Evolutionary conservation across 2,888 invertebrate species (phyloP).

Genomic region (Orthosia gothica): DNA sequence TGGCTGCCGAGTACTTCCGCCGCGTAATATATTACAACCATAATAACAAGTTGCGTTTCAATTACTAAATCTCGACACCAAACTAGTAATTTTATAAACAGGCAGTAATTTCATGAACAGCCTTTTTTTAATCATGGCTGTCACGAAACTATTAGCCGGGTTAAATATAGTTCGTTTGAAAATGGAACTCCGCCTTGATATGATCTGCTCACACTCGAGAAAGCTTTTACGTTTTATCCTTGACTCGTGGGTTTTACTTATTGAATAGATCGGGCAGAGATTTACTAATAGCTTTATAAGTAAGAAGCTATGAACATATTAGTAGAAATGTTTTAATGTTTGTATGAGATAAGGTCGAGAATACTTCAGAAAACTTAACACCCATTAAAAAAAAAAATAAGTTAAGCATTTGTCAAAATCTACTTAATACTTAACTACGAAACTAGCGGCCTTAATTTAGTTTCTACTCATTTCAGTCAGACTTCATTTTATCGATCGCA

Average conservation of each 20-base stretch:
- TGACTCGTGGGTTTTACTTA: constrained; percentile 17
- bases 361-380: not conserved
- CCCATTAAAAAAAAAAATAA: no score
- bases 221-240: constrained; percentile 44
- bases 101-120: constrained; percentile 60
- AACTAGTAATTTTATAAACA: constrained; percentile 62
- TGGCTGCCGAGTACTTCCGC: constrained; percentile 53
- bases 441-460: no score
- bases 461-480: no score
- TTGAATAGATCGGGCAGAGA: not conserved
- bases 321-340: not conserved
- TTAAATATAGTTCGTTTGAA: constrained; percentile 34
- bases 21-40: constrained; percentile 57
- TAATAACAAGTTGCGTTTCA: constrained; percentile 66
- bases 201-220: constrained; percentile 12
- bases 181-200: constrained; percentile 33
- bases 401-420: no score
- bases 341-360: not conserved
- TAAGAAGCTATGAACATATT: not conserved
- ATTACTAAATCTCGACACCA: constrained; percentile 62
- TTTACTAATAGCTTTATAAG: not conserved
- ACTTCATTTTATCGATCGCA: no score
- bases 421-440: no score
- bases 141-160: constrained; percentile 53
- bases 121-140: constrained; percentile 44